Evolutionary conservation across 2,113 vertebrate species (phyloP), one percentile per base, ranked within the genome.

Genomic region (Peromyscus polionotus): DNA sequence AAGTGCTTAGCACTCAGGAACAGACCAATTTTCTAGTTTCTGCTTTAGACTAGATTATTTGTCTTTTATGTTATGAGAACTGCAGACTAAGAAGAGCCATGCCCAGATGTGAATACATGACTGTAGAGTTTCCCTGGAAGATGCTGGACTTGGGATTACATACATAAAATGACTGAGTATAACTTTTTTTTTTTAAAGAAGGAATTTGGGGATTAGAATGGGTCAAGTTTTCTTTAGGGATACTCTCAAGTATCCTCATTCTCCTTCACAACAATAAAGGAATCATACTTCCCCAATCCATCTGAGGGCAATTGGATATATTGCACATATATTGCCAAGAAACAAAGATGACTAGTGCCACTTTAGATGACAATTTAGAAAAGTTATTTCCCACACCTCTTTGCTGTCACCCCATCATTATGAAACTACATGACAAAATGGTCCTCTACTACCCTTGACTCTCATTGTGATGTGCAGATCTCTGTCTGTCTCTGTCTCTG

Each of bases 21-120:
- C 31, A 93, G 77, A 67, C 5, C 83, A 59, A n/a, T 42, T 59
- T 91, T 72, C 33, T n/a, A 79, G 14, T n/a, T 19, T 95, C 26
- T 88, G 5, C 87, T 83, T 84, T 48, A 84, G 24, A 77, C 92
- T 83, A 81, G 26, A 31, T 76, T 65, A 61, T 70, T 95, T 81
- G 11, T 72, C 26, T 92, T 59, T 75, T 51, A 61, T 9, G 70
- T 59, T 51, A 17, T 24, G 22, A 73, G 48, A 1, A 7, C 14
- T 94, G 19, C 24, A 87, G 59, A 86, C 67, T 84, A 83, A 94
- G 5, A 76, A 39, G 1, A 90, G 7, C 9, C 31, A 36, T 65
- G 20, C 4, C 5, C 26, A 79, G n/a, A 19, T 36, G 20, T 68
- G 48, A 67, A 61, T 72, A 81, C 22, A 28, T 36, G 57, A 88